Conservation (phyloP, 2,888 invertebrate species). For the Harpalus rufipes region DNA sequence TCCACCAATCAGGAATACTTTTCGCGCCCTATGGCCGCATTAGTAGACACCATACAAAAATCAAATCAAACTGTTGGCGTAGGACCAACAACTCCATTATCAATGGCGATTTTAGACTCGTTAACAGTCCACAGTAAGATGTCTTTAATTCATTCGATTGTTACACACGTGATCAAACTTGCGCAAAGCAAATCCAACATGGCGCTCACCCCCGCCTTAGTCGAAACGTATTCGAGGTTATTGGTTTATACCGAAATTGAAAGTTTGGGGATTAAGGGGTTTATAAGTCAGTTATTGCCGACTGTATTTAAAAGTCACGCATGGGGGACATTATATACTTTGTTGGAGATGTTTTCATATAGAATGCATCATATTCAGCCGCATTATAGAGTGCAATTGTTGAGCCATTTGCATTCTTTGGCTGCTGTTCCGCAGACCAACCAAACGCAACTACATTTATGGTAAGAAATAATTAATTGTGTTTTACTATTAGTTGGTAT, state of each 20-base stretch:
- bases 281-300: slow-evolving; percentile 95
- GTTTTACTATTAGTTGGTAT: no score
- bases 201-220: slow-evolving; percentile 92
- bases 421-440: slow-evolving; percentile 96
- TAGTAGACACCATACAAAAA: slow-evolving; percentile 90
- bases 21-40: slow-evolving; percentile 93
- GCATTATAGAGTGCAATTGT: slow-evolving; percentile 94
- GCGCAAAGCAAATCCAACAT: slow-evolving; percentile 74
- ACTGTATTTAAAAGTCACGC: slow-evolving; percentile 95
- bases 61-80: slow-evolving; percentile 72
- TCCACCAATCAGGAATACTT: slow-evolving; percentile 96
- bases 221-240: slow-evolving; percentile 96
- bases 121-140: slow-evolving; percentile 97
- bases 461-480: slow-evolving; percentile 79
- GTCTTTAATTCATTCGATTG: slow-evolving; percentile 88
- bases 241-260: slow-evolving; percentile 98
- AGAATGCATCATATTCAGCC: slow-evolving; percentile 97
- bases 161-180: slow-evolving; percentile 91
- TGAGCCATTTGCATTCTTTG: slow-evolving; percentile 94
- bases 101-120: slow-evolving; percentile 95
- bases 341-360: slow-evolving; percentile 98
- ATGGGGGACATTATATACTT: slow-evolving; percentile 96
- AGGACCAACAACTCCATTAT: slow-evolving; percentile 89
- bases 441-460: slow-evolving; percentile 95
- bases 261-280: slow-evolving; percentile 96